A percentile compares a stretch with the other conserved stretches of the same genome.
Evolutionary conservation across 2,888 invertebrate species (phyloP).

Genomic region (Rhagophthalmus giganteus): DNA sequence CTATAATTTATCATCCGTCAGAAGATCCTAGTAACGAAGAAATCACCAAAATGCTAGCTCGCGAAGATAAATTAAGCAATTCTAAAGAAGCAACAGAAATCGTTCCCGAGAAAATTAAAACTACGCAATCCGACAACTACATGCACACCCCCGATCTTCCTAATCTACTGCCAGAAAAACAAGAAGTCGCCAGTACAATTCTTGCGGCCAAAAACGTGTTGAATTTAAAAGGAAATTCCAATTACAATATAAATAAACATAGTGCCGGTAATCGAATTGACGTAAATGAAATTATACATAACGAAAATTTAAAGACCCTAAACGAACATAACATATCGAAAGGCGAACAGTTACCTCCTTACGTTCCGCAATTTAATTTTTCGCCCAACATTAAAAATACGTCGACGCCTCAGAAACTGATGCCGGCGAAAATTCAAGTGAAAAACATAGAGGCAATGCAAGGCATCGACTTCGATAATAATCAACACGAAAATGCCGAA

Average conservation of each 20-base stretch:
- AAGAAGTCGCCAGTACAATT: no score
- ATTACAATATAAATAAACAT: slow-evolving; percentile 2
- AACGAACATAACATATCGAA: slow-evolving; percentile 39
- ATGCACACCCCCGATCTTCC: slow-evolving; percentile 14
- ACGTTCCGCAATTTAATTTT: slow-evolving; percentile 38
- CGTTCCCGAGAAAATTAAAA: slow-evolving; percentile 41
- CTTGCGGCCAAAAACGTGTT: neutral
- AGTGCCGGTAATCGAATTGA: slow-evolving; percentile 1
- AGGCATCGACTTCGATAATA: slow-evolving; percentile 56
- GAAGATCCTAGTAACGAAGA: slow-evolving; percentile 83
- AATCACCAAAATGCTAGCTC: slow-evolving; percentile 58
- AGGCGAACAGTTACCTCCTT: slow-evolving; percentile 38
- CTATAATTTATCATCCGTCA: slow-evolving; percentile 84
- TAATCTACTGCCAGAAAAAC: slow-evolving; percentile 19
- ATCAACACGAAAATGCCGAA: slow-evolving; percentile 31
- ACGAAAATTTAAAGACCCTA: slow-evolving; percentile 41
- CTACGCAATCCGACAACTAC: slow-evolving; percentile 4
- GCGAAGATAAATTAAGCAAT: slow-evolving; percentile 59
- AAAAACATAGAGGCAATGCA: slow-evolving; percentile 67
- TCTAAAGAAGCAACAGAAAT: slow-evolving; percentile 22
- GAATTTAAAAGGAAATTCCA: slow-evolving; percentile 1
- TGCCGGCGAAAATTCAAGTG: slow-evolving; percentile 51
- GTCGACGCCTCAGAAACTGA: slow-evolving; percentile 40
- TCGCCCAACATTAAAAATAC: slow-evolving; percentile 39
- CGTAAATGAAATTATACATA: slow-evolving; percentile 40